These are phyloP conservation scores for Aplochiton taeniatus DNA, from an alignment of 2,797 vertebrate genomes.

Conservation along the genomic window DNA sequence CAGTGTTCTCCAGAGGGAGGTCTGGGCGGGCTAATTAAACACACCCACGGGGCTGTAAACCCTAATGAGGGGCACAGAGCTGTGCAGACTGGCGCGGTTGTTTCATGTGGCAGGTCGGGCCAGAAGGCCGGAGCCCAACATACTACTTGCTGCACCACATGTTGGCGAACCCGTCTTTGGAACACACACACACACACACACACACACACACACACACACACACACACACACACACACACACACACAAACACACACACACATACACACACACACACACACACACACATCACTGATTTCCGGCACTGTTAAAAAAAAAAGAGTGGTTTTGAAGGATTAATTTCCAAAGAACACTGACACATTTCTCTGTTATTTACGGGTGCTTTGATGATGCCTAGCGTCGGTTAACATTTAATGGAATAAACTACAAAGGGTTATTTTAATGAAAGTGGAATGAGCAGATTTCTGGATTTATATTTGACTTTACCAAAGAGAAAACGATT, in stretches of 20 bases:
- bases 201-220: too few relatives aligned
- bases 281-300: constrained; percentile 54
- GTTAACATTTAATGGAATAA: too few relatives aligned
- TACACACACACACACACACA: constrained; percentile 33
- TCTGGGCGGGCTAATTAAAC: constrained; percentile 66
- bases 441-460: too few relatives aligned
- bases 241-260: too few relatives aligned
- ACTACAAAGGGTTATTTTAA: too few relatives aligned
- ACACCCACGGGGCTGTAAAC: constrained; percentile 79
- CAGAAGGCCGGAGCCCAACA: constrained; percentile 56
- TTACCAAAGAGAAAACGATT: too few relatives aligned
- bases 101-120: constrained; percentile 77
- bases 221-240: too few relatives aligned
- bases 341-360: constrained; percentile 72
- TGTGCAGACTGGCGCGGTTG: constrained; percentile 73
- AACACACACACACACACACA: too few relatives aligned
- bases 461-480: too few relatives aligned
- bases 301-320: constrained; percentile 54
- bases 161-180: neutral
- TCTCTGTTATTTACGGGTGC: constrained; percentile 62
- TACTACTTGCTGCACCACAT: constrained; percentile 29
- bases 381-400: constrained; percentile 21
- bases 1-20: constrained; percentile 60
- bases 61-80: constrained; percentile 73
- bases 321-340: constrained; percentile 65